A percentile compares a stretch with the other conserved stretches of the same genome.
Conservation (phyloP, 2,797 vertebrate genomes). For the Mus minutoides region DNA sequence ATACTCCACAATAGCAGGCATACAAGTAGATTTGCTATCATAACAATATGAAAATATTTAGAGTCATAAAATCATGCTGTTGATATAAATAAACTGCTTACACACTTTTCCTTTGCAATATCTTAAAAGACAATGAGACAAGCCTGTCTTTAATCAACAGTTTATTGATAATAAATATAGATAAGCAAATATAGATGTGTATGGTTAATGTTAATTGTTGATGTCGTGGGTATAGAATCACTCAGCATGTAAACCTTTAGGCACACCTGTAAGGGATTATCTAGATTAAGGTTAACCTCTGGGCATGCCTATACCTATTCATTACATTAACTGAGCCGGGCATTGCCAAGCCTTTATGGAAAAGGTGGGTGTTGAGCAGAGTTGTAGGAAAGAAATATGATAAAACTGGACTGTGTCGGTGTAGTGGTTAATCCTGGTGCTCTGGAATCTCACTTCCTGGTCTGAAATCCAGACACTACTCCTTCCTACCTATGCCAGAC, state of each 20-base stretch:
- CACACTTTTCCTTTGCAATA: neutral
- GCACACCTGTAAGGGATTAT: neutral
- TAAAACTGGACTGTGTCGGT: neutral
- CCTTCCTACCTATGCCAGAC: too few species aligned
- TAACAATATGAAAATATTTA: slow-evolving; percentile 36
- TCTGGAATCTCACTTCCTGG: neutral
- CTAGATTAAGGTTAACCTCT: neutral
- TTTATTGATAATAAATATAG: too few species aligned
- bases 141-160: neutral
- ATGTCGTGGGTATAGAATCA: neutral
- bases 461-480: neutral
- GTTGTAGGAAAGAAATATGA: neutral
- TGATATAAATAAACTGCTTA: slow-evolving; percentile 41
- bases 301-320: neutral
- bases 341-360: neutral
- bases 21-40: neutral
- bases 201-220: neutral
- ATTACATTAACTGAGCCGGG: neutral
- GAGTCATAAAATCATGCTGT: neutral
- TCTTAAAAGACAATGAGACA: neutral
- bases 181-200: neutral
- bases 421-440: neutral
- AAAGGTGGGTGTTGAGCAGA: neutral
- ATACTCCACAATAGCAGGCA: neutral
- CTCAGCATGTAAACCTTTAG: neutral